These are phyloP conservation scores for Acyrthosiphon pisum DNA, from an alignment of 1,140 invertebrate genomes.

Conservation along the genomic window DNA sequence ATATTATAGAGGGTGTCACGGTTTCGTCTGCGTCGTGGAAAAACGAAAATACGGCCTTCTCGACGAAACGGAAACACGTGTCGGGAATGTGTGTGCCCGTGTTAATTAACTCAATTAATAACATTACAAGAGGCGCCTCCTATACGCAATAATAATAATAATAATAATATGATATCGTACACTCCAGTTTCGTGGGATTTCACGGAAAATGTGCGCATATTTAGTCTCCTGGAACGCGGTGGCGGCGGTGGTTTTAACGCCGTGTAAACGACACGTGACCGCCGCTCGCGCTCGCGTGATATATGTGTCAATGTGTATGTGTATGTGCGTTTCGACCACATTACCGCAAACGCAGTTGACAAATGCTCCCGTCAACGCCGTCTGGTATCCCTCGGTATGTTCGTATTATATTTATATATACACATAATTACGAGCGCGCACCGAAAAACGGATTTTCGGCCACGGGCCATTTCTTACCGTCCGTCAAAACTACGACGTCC, in stretches of 20 bases:
- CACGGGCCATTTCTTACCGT: constrained; percentile 41
- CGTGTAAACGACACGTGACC: constrained; percentile 51
- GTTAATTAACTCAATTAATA: constrained; percentile 46
- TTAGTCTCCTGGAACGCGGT: constrained; percentile 9
- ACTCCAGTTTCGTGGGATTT: not conserved
- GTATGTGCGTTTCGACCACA: not conserved
- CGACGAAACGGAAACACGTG: constrained; percentile 50
- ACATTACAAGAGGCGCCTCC: constrained; percentile 45
- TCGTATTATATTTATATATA: not conserved
- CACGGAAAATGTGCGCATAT: not conserved
- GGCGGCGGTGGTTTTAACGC: constrained; percentile 16
- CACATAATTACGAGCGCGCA: not conserved
- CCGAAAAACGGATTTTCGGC: not conserved
- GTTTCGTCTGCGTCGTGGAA: not conserved
- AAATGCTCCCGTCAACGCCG: constrained; percentile 42
- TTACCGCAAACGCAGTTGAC: constrained; percentile 37
- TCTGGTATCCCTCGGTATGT: not conserved
- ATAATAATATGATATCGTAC: constrained; percentile 1
- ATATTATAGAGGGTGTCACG: not conserved
- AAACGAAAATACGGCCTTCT: not conserved
- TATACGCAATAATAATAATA: constrained; percentile 7
- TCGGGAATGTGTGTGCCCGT: not conserved
- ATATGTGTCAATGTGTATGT: not conserved
- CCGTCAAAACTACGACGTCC: constrained; percentile 16
- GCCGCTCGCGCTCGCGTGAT: constrained; percentile 10